Base-by-base conservation (phyloP, 2,797 vertebrate species). In the Acanthurus lineatus region DNA sequence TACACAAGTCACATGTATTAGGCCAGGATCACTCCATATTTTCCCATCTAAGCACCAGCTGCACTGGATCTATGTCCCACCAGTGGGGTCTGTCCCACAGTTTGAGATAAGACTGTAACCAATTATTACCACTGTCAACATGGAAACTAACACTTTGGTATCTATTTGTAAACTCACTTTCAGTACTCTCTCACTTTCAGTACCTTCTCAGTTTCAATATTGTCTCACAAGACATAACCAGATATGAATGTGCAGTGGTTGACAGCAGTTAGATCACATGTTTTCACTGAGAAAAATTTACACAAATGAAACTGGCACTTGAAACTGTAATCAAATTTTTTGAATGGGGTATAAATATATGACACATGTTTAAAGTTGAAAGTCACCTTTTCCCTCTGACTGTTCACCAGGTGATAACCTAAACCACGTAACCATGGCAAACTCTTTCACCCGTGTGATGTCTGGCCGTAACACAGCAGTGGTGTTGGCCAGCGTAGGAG, bases 381-480 rank as follows among this genome's bases (percentile, higher is more conserved):
- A 53, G 9, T 11, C 10, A 69, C 22, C 59, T 4, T 74, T 79
- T 4, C 20, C 44, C 59, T 85, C 40, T 89, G 57, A 77, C 25
- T 51, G 61, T 64, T 75, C 66, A 16, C 17, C 70, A 93, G 89
- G 49, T 66, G 45, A 87, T 17, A 76, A 72, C 61, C 8, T 40
- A 65, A 60, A 64, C 40, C 35, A 47, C 49, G 25, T 77, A 84
- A 94, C 66, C 73, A 97, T 98, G 97, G 94, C 97, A 44, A 93
- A 92, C 84, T 92, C 95, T 38, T 97, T 97, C 93, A 95, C 95
- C 28, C 96, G 96, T 73, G 77, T 97, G 85, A 90, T 98, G 67
- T 94, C 94, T 48, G 93, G 96, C 81, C 96, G 96, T 19, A 96
- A 92, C 52, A 94, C 94, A 2, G 94, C 96, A 0, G 91, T 95